Base-by-base conservation (phyloP, 2,113 vertebrate genomes). In the Brachyhypopomus occidentalis region DNA sequence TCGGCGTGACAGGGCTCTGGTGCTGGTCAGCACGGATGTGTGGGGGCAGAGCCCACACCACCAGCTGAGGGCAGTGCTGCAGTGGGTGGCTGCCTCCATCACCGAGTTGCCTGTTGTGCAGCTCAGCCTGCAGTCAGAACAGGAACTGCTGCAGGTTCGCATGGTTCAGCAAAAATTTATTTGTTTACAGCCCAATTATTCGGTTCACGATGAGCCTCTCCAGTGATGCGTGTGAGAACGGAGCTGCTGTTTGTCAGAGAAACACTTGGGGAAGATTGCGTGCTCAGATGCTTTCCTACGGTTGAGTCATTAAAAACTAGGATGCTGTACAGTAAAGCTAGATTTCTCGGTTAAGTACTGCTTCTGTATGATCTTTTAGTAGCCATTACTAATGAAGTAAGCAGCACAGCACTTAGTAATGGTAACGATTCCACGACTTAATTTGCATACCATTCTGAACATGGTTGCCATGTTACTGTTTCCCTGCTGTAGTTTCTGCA, bases 1-100 rank as follows among this genome's bases (percentile, higher is more conserved):
- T 23, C 89, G 69, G 41, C 3, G 84, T 59, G 88, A 86, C 84
- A 92, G 89, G 86, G 85, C 88, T 22, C 74, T 95, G 7, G 86
- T 95, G 6, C 84, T 98, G 27, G 77, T 84, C 2, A 97, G 96
- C 88, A 89, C 95, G 20, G 96, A 98, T 23, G 79, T 95, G 71
- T 91, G 92, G 22, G 91, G 93, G 7, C 92, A 84, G 2, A 48
- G 89, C 20, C 88, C 94, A 2, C 95, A 98, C 83, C 91, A 90
- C 0, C 97, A 99, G 83, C 89, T 99, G 81, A 92, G 95, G 90
- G 91, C 91, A 81, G 88, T 93, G 64, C 94, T 99, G 79, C 98
- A 98, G 88, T 99, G 98, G 98, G 92, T 94, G 1, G 92, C 94
- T 1, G 96, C 96, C 82, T 99, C 98, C n/a, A 94, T 98, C 84